Evolutionary conservation across 2,797 vertebrate species (phyloP), one percentile per base, ranked within the genome.

Genomic region (Molothrus ater): DNA sequence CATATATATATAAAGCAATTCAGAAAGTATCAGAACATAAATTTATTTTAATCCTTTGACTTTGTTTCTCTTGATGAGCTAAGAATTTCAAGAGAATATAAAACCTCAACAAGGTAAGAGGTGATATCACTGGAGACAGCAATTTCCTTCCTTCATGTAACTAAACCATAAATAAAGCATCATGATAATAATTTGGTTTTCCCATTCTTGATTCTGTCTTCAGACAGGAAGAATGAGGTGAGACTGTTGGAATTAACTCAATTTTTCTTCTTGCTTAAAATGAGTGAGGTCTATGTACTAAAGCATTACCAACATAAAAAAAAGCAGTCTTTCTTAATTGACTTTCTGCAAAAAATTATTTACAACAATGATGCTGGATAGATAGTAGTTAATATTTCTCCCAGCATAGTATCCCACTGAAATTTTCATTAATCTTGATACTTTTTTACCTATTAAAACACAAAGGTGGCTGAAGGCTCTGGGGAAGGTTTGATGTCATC

Each of bases 301-400:
- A 72, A 80, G 28, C 80, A 83, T 78, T 92, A 48, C 42, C 66
- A 92, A 83, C 47, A 79, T 28, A 88, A 93, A 96, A 92, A 70
- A 95, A 94, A 96, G 68, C 34, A 72, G 72, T 60, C 25, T 68
- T 66, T 63, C 54, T 96, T 96, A 80, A 95, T 94, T 95, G 90
- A 86, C 73, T 96, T 93, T 92, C 69, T 81, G 84, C 50, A 92
- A 96, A 95, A 86, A 13, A 82, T 15, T 90, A 51, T 89, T 96
- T 75, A 96, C 78, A 97, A 95, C 80, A 71, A 75, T 7, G 53
- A 32, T 78, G 51, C n/a, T 79, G 94, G 61, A 95, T 82, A 59
- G 31, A 84, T 53, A 76, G 22, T 63, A 63, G 57, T 32, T 85
- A 61, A 63, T 93, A 85, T 65, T 96, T 96, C 81, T 94, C 75